Conservation (phyloP, 2,888 invertebrate genomes). For the Craniophora ligustri region DNA sequence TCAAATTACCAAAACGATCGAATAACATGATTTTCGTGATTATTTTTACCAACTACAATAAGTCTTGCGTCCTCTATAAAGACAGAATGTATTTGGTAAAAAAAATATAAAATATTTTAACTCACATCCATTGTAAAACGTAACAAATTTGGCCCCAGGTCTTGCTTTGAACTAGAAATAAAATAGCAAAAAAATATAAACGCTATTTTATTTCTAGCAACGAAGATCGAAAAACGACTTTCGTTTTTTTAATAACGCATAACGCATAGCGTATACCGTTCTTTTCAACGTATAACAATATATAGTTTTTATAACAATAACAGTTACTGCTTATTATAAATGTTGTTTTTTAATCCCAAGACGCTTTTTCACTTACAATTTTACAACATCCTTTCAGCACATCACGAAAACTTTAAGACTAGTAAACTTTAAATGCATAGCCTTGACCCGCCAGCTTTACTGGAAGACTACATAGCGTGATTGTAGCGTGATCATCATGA, state of each 20-base stretch:
- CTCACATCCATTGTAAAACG: slow-evolving; percentile 20
- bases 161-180: slow-evolving; percentile 25
- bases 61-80: slow-evolving; percentile 79
- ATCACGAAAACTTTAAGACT: slow-evolving; percentile 55
- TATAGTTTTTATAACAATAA: not conserved
- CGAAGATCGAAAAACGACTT: slow-evolving; percentile 11
- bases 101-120: slow-evolving; percentile 33
- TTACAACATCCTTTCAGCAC: slow-evolving; percentile 25
- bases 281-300: not conserved
- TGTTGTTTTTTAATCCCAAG: too few species aligned
- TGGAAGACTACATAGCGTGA: slow-evolving; percentile 57
- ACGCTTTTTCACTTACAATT: slow-evolving; percentile 20
- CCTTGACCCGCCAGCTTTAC: slow-evolving; percentile 56
- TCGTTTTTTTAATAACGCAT: slow-evolving; percentile 13
- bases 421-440: slow-evolving; percentile 60
- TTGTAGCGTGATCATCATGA: slow-evolving; percentile 55
- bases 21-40: slow-evolving; percentile 33
- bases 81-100: slow-evolving; percentile 64
- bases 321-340: not conserved
- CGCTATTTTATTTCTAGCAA: slow-evolving; percentile 22
- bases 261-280: slow-evolving; percentile 1
- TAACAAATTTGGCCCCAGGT: slow-evolving; percentile 19
- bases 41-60: slow-evolving; percentile 58
- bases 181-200: slow-evolving; percentile 22
- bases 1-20: slow-evolving; percentile 33